Conservation (phyloP, 1,140 invertebrate species). For the Anastrepha ludens region DNA sequence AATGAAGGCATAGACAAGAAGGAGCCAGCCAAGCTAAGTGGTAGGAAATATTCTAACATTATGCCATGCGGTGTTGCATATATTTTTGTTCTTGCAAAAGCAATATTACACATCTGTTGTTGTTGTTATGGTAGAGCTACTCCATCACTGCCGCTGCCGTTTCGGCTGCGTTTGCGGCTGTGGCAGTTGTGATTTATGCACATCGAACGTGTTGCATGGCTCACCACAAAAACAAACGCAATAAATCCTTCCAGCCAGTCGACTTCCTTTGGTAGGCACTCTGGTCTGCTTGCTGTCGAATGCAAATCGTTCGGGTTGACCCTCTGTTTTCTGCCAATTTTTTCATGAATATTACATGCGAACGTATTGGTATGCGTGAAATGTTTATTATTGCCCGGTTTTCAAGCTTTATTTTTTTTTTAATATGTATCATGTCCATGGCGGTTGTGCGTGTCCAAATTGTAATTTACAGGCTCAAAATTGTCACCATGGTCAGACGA, state of each 20-base stretch:
- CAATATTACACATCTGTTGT: not conserved
- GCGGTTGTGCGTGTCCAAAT: constrained; percentile 14
- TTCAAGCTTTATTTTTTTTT: not conserved
- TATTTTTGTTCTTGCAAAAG: not conserved
- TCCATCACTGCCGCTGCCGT: not conserved
- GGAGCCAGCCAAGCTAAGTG: not conserved
- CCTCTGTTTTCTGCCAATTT: not conserved
- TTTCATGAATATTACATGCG: not conserved
- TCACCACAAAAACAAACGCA: not conserved
- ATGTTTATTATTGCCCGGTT: not conserved
- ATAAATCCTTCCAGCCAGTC: not conserved
- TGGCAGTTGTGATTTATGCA: not conserved
- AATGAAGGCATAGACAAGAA: not conserved
- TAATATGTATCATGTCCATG: not conserved
- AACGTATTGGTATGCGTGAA: not conserved
- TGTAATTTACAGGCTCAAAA: not conserved
- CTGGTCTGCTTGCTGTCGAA: not conserved
- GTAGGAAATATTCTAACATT: not conserved
- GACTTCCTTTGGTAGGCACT: too few relatives aligned
- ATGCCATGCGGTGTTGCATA: not conserved
- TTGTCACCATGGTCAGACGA: not conserved
- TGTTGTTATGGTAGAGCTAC: not conserved
- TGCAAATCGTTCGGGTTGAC: constrained; percentile 1
- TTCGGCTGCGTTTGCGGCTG: not conserved
- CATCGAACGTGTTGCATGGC: not conserved